Evolutionary conservation across 2,888 invertebrate genomes (phyloP).

Genomic region (Deroplatys truncata): DNA sequence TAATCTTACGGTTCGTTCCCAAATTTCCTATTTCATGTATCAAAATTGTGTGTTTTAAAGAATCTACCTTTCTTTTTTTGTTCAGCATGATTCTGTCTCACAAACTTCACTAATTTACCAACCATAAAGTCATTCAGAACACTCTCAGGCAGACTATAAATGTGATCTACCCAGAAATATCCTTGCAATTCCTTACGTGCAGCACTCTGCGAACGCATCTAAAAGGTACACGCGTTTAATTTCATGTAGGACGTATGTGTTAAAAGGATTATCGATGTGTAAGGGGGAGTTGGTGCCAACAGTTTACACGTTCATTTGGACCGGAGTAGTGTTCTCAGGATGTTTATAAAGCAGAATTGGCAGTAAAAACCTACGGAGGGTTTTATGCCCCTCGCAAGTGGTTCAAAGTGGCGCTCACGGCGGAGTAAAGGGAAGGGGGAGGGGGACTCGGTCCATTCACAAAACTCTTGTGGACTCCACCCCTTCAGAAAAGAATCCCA

Average conservation of each 20-base stretch:
- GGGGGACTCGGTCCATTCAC: not conserved
- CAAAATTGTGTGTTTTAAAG: too few species aligned
- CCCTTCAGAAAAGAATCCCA: not conserved
- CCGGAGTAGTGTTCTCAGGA: not conserved
- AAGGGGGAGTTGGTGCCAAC: not conserved
- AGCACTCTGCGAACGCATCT: too few species aligned
- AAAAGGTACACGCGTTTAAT: not conserved
- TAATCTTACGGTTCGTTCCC: too few species aligned
- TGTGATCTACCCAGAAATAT: too few species aligned
- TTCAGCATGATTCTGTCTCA: too few species aligned
- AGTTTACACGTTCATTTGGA: not conserved
- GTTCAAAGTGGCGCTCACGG: constrained; percentile 15
- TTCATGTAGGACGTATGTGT: not conserved
- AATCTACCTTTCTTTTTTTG: too few species aligned
- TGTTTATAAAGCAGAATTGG: constrained; percentile 18
- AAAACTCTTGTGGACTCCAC: not conserved
- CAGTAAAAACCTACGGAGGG: constrained; percentile 20
- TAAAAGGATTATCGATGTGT: not conserved
- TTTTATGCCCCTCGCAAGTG: constrained; percentile 23
- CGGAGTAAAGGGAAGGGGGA: not conserved
- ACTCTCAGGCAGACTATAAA: too few species aligned
- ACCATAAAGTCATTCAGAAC: too few species aligned
- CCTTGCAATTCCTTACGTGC: too few species aligned
- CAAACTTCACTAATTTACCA: too few species aligned
- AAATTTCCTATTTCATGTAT: too few species aligned